Conservation (phyloP, 1,140 invertebrate genomes). For the Drosophila leontia region DNA sequence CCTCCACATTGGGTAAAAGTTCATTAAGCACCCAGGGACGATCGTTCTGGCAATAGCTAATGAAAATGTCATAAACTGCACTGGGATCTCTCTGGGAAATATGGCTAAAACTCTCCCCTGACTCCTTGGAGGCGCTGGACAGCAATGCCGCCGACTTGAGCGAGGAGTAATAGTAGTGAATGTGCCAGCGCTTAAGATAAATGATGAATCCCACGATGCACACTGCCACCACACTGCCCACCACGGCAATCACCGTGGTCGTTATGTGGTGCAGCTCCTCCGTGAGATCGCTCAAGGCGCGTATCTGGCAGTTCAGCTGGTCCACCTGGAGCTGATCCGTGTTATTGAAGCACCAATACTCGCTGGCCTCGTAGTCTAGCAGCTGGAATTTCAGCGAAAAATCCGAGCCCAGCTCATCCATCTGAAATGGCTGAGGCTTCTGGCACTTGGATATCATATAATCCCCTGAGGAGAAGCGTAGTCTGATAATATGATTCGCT, state of each 20-base stretch:
- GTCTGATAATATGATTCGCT: constrained; percentile 48
- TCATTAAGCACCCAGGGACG: constrained; percentile 87
- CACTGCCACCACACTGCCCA: constrained; percentile 69
- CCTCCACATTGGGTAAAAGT: constrained; percentile 87
- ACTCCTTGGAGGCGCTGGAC: constrained; percentile 69
- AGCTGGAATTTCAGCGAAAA: constrained; percentile 69
- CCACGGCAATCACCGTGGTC: constrained; percentile 47
- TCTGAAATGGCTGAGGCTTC: constrained; percentile 9
- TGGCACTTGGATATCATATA: constrained; percentile 30
- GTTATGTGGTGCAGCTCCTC: constrained; percentile 49
- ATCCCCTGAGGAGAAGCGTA: constrained; percentile 37
- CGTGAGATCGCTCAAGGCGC: constrained; percentile 25
- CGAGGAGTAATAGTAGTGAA: constrained; percentile 87
- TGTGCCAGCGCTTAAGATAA: constrained; percentile 85
- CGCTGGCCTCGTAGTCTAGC: constrained; percentile 74
- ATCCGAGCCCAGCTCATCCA: constrained; percentile 36
- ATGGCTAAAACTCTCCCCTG: constrained; percentile 51
- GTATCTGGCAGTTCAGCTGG: constrained; percentile 57
- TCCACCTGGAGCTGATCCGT: constrained; percentile 65
- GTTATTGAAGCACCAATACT: constrained; percentile 82
- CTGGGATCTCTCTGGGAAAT: constrained; percentile 54
- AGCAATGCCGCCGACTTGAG: constrained; percentile 86
- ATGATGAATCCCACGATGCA: constrained; percentile 76
- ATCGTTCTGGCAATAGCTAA: constrained; percentile 88
- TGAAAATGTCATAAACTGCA: constrained; percentile 87